phyloP scores from a whole-genome alignment of 2,888 invertebrate genomes.

The Philhelius pedissequus region DNA sequence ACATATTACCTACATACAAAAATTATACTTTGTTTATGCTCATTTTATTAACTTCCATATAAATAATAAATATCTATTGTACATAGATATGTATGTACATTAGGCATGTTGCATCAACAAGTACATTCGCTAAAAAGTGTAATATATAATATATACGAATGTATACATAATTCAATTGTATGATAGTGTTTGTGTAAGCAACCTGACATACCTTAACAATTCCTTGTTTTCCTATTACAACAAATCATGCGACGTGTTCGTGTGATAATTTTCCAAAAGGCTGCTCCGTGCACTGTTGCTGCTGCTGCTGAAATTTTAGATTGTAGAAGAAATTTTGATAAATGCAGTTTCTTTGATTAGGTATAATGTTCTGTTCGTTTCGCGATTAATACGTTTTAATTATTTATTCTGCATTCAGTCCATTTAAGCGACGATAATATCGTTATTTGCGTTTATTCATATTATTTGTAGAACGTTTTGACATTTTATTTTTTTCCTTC shows the following conservation, averaged over 20 bases:
- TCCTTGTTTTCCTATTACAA: conserved; percentile 44
- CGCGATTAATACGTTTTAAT: conserved; percentile 1
- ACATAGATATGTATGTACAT: neutral
- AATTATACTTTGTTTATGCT: conserved; percentile 12
- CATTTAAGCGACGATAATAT: conserved; percentile 36
- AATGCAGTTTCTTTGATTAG: conserved; percentile 40
- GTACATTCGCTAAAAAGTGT: conserved; percentile 13
- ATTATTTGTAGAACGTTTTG: conserved; percentile 43
- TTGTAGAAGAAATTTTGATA: conserved; percentile 3
- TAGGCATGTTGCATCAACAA: conserved; percentile 18
- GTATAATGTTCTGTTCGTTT: neutral
- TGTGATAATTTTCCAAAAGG: conserved; percentile 24
- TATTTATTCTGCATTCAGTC: conserved; percentile 20
- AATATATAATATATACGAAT: neutral
- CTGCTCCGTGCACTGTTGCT: neutral
- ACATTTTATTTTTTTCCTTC: conserved; percentile 17
- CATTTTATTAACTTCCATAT: neutral
- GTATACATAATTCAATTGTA: conserved; percentile 5
- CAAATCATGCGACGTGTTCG: conserved; percentile 56
- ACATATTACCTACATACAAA: no score
- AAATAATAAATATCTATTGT: neutral
- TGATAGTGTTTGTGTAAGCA: neutral
- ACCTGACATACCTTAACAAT: conserved; percentile 52
- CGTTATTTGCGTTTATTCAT: conserved; percentile 31
- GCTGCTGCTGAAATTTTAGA: neutral